Percentiles rank a stretch among this genome's conserved stretches.
Evolutionary conservation across 2,113 vertebrate genomes (phyloP).

Genomic region (Pheucticus melanocephalus): DNA sequence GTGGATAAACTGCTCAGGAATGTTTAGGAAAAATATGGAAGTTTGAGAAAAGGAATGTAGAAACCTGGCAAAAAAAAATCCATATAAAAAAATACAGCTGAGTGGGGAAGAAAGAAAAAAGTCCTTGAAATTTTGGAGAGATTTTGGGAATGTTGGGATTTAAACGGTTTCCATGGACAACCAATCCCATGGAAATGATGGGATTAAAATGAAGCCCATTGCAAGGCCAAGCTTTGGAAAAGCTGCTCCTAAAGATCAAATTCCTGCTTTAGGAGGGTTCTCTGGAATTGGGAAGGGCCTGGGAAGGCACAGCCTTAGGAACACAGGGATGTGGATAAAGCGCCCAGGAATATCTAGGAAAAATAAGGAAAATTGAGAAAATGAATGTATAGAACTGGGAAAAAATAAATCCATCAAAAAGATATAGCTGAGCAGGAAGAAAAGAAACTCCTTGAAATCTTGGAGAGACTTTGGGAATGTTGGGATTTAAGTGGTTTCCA

Average conservation of each 20-base stretch:
- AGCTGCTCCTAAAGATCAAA: background rate
- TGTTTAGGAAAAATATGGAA: rapidly evolving
- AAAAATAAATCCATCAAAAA: too few relatives aligned
- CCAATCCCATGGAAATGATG: background rate
- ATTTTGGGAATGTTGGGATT: background rate
- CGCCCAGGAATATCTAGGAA: background rate
- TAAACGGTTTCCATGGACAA: too few relatives aligned
- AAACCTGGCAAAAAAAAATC: background rate
- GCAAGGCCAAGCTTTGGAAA: background rate
- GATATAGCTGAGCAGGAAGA: too few relatives aligned
- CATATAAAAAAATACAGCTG: background rate
- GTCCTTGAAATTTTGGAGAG: background rate
- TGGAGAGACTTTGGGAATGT: background rate
- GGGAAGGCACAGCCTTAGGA: background rate
- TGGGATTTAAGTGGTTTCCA: background rate
- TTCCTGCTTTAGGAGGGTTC: background rate
- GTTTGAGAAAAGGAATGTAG: rapidly evolving
- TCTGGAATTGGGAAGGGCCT: background rate
- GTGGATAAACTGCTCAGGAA: background rate
- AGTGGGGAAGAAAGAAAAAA: too few relatives aligned
- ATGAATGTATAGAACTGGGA: background rate
- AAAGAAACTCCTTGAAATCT: background rate
- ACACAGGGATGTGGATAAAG: rapidly evolving
- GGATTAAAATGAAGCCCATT: background rate
- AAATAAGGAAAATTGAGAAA: background rate